Base-by-base conservation (phyloP, 2,797 vertebrate genomes). In the Enoplosus armatus region DNA sequence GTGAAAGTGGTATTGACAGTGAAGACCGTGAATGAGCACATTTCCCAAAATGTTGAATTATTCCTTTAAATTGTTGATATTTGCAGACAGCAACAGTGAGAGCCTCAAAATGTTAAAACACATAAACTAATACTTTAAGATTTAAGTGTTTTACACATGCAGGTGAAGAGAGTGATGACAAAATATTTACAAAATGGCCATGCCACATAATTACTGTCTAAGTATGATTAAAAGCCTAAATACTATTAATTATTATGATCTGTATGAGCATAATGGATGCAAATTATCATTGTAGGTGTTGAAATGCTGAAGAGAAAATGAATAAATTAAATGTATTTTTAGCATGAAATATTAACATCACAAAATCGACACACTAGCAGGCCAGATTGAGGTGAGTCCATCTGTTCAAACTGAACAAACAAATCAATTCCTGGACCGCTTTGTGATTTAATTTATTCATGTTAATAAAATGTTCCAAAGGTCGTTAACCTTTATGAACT, bases 351-450 rank as follows among this genome's bases (percentile, higher is more conserved):
- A 76, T 75, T 24, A 73, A 24, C n/a, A 66, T 27, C 68, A 71
- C 18, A 47, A 45, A 55, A 54, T 54, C 8, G 51, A 53, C 20
- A 64, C 50, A 33, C 67, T 41, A 29, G n/a, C 31, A 69, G n/a
- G 35, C 16, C 67, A 53, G 27, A 60, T 20, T 68, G 29, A 24
- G 35, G 14, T 24, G 31, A 65, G 14, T 64, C 22, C 14, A 66
- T 68, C 20, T 64, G n/a, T 55, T 79, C 35, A 74, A 72, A 56
- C 27, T 8, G 29, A 48, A 70, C 27, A 43, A 72, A 76, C 51
- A 75, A 72, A 80, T 65, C n/a, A 59, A 39, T 47, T 59, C 62
- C 50, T 27, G 24, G 39, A 27, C n/a, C 45, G 31, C 60, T 41
- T 22, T 51, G 54, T 35, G 60, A 59, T 47, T 58, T 37, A 51